A percentile compares a stretch with the other conserved stretches of the same genome.
Conservation (phyloP, 2,797 vertebrate species). For the Arctocebus calabarensis region DNA sequence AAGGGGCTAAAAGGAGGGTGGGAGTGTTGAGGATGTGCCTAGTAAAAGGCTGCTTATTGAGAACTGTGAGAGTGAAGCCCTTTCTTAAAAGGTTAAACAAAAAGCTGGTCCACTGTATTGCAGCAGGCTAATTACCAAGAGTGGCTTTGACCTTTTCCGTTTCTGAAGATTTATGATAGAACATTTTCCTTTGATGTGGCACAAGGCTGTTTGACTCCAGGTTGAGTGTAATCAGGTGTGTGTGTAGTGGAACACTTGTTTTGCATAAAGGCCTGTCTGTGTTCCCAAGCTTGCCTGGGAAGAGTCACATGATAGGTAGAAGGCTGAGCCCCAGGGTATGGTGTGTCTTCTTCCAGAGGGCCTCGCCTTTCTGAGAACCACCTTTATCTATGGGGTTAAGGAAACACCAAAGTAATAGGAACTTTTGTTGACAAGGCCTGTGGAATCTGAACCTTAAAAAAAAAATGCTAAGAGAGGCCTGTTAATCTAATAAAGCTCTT, state of each 20-base stretch:
- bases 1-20: constrained; percentile 45
- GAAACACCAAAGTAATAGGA: constrained; percentile 72
- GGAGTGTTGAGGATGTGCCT: constrained; percentile 59
- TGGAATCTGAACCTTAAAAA: constrained; percentile 54
- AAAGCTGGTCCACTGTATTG: constrained; percentile 81
- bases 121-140: constrained; percentile 81
- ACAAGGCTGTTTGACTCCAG: constrained; percentile 76
- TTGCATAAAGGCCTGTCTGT: constrained; percentile 85
- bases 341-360: constrained; percentile 74
- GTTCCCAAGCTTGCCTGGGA: constrained; percentile 62
- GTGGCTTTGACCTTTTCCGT: constrained; percentile 86
- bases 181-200: constrained; percentile 85
- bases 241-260: constrained; percentile 76
- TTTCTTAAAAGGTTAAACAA: constrained; percentile 83
- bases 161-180: constrained; percentile 86
- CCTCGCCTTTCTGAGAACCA: constrained; percentile 68
- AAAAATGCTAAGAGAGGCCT: constrained; percentile 66
- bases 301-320: constrained; percentile 73
- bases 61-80: constrained; percentile 57
- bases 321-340: constrained; percentile 65
- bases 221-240: constrained; percentile 85
- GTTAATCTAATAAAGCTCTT: constrained; percentile 71
- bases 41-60: constrained; percentile 81
- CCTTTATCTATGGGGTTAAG: constrained; percentile 61
- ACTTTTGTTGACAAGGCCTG: constrained; percentile 61